phyloP scores from a whole-genome alignment of 2,888 invertebrate genomes.

The Noctua janthe region DNA sequence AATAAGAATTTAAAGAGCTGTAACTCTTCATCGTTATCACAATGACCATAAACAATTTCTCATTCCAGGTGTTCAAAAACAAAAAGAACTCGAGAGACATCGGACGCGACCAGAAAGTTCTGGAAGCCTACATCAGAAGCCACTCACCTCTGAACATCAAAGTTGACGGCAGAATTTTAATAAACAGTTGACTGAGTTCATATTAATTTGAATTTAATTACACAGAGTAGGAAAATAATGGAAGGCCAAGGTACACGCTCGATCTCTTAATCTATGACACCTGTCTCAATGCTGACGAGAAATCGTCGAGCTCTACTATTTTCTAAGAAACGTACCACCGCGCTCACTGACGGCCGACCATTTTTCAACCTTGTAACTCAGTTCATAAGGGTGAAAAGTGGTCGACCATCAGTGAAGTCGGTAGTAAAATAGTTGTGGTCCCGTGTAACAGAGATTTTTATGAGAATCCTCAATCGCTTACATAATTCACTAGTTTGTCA shows the following conservation, averaged over 20 bases:
- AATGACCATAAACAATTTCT: not conserved
- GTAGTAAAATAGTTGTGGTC: not conserved
- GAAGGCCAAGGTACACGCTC: not conserved
- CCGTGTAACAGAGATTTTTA: no score
- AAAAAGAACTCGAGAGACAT: conserved; percentile 85
- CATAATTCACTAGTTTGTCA: not conserved
- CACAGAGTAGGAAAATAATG: conserved; percentile 42
- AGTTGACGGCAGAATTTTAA: conserved; percentile 88
- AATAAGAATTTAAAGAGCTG: not conserved
- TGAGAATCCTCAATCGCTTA: no score
- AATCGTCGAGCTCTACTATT: not conserved
- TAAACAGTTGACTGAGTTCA: conserved; percentile 72
- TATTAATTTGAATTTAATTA: conserved; percentile 7
- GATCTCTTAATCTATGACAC: not conserved
- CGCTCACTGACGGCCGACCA: not conserved
- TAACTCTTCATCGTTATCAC: not conserved
- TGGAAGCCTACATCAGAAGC: conserved; percentile 86
- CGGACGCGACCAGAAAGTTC: conserved; percentile 87
- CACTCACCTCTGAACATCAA: conserved; percentile 89
- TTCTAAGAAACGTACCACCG: not conserved
- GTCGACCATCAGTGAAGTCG: not conserved
- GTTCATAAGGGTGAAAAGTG: not conserved
- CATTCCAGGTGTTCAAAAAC: conserved; percentile 86
- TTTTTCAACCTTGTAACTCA: not conserved
- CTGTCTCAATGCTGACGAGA: not conserved